Conservation (phyloP, 2,797 vertebrate genomes). For the Anomalospiza imberbis region DNA sequence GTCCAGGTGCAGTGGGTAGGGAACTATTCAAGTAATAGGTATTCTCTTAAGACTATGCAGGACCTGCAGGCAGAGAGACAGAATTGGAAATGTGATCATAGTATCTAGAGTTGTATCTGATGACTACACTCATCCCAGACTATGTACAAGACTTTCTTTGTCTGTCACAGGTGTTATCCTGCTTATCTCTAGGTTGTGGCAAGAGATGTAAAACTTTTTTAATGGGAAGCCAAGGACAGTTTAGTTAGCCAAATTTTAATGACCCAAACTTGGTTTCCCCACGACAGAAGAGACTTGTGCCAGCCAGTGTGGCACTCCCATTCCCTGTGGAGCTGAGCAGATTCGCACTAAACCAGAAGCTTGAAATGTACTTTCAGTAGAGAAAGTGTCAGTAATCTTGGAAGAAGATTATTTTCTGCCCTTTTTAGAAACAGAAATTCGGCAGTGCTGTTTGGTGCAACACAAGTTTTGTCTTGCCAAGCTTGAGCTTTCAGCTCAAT, state of each 20-base stretch:
- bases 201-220: neutral
- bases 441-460: neutral
- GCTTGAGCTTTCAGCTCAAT: neutral
- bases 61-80: neutral
- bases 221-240: neutral
- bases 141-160: neutral
- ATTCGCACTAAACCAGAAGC: neutral
- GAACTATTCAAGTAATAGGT: neutral
- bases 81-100: neutral
- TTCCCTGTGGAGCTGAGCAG: neutral
- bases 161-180: neutral
- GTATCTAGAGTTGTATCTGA: neutral
- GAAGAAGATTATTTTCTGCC: neutral
- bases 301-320: accelerated
- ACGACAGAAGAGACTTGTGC: neutral
- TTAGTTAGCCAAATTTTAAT: neutral
- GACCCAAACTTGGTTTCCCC: neutral
- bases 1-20: neutral
- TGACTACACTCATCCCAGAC: neutral
- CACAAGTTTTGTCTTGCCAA: neutral
- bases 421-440: neutral
- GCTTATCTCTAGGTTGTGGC: neutral
- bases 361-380: neutral
- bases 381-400: neutral
- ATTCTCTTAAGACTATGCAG: neutral